phyloP scores from a whole-genome alignment of 1,140 invertebrate genomes.

The Magallana ariakensis region DNA sequence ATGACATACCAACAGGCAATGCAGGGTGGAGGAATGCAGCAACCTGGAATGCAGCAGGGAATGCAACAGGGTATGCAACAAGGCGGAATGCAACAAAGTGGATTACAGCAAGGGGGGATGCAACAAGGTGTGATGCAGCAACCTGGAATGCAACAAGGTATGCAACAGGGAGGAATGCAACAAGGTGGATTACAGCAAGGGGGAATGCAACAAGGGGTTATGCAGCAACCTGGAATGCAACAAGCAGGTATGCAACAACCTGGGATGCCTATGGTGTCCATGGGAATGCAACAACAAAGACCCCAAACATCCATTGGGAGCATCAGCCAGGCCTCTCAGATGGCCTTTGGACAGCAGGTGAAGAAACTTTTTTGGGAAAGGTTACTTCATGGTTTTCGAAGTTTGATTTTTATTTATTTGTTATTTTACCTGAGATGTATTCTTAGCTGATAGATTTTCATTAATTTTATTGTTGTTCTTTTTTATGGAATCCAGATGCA shows the following conservation, averaged over 20 bases:
- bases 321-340: neutral
- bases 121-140: constrained; percentile 7
- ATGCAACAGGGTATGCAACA: neutral
- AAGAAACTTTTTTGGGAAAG: neutral
- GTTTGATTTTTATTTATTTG: too few species aligned
- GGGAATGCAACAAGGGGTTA: neutral
- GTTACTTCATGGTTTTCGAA: too few species aligned
- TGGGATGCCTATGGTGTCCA: neutral
- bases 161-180: constrained; percentile 27
- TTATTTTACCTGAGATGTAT: too few species aligned
- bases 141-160: constrained; percentile 35
- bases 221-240: constrained; percentile 39
- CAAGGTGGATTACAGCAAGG: neutral
- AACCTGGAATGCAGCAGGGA: neutral
- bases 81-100: constrained; percentile 3
- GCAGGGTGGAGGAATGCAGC: neutral
- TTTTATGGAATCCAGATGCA: neutral
- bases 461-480: neutral
- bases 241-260: constrained; percentile 32
- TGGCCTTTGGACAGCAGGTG: constrained; percentile 29
- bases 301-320: neutral
- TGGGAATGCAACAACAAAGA: constrained; percentile 37
- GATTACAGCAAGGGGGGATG: neutral
- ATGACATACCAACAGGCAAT: constrained; percentile 8
- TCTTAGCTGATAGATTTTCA: too few species aligned